Percentiles rank a stretch among this genome's conserved stretches.
These are phyloP conservation scores for Hephaestus fuliginosus DNA, from an alignment of 2,797 vertebrate genomes.

Conservation along the genomic window DNA sequence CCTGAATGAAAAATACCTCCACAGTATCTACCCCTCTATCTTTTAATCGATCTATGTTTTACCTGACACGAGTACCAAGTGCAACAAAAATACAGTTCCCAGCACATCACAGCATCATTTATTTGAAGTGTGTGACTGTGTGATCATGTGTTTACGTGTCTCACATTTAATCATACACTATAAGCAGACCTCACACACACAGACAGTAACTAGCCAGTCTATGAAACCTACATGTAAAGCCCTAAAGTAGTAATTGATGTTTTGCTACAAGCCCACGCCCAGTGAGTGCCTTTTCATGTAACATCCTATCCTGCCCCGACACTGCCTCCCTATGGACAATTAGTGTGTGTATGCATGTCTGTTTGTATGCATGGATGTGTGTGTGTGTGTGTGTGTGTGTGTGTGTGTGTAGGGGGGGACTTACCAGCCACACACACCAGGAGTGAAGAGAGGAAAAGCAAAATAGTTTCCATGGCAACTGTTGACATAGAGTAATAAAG, in stretches of 20 bases:
- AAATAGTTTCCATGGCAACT: slow-evolving; percentile 93
- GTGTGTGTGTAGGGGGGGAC: slow-evolving; percentile 62
- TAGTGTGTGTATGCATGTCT: neutral
- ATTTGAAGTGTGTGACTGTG: slow-evolving; percentile 7
- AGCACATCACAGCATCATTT: slow-evolving; percentile 11
- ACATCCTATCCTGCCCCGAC: slow-evolving; percentile 23
- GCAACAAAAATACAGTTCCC: neutral
- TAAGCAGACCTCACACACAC: slow-evolving; percentile 44
- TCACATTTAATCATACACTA: slow-evolving; percentile 42
- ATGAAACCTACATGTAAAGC: slow-evolving; percentile 26
- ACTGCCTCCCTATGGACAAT: slow-evolving; percentile 57
- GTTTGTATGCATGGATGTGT: slow-evolving; percentile 6
- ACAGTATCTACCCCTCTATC: neutral
- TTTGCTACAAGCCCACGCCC: slow-evolving; percentile 33
- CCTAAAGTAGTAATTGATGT: slow-evolving; percentile 55
- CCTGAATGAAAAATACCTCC: neutral
- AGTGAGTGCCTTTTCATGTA: slow-evolving; percentile 16
- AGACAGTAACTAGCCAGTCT: slow-evolving; percentile 14
- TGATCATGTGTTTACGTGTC: slow-evolving; percentile 19
- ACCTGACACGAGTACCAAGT: neutral
- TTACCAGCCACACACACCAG: slow-evolving; percentile 90
- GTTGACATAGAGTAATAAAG: slow-evolving; percentile 74
- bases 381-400: slow-evolving; percentile 14
- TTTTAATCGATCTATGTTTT: neutral
- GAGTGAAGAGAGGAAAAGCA: slow-evolving; percentile 91